These are phyloP conservation scores for Numida meleagris DNA, from an alignment of 2,113 vertebrate species.

Conservation along the genomic window DNA sequence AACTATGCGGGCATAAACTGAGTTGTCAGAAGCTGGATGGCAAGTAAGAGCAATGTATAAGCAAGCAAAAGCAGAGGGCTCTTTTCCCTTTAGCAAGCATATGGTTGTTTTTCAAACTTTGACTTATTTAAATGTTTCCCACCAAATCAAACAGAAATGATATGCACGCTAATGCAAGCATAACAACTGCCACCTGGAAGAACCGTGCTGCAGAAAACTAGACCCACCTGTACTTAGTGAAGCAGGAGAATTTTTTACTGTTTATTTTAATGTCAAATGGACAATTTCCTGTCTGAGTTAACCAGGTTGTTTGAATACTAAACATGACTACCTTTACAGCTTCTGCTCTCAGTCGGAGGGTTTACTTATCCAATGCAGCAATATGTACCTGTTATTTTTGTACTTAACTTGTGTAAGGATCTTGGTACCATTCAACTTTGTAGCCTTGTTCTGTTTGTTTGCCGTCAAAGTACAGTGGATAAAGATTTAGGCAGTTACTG, in stretches of 20 bases:
- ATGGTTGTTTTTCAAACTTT: neutral
- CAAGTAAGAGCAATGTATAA: neutral
- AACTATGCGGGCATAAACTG: neutral
- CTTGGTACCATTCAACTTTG: neutral
- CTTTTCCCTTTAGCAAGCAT: neutral
- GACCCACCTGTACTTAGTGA: neutral
- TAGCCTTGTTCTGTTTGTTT: neutral
- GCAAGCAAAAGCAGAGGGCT: neutral
- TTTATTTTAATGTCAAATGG: conserved; percentile 12
- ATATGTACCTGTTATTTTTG: neutral
- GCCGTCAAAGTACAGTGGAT: neutral
- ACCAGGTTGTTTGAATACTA: neutral
- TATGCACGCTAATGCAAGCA: neutral
- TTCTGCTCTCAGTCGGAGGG: neutral
- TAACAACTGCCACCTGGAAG: conserved; percentile 25
- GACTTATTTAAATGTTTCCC: neutral
- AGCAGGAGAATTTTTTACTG: neutral
- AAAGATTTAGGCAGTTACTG: neutral
- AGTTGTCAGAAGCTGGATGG: neutral
- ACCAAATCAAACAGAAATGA: conserved; percentile 15
- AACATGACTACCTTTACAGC: neutral
- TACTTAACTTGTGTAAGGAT: neutral
- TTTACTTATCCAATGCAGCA: neutral
- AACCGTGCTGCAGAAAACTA: neutral
- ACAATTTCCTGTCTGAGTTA: conserved; percentile 11